Percentiles rank a stretch among this genome's conserved stretches.
Evolutionary conservation across 1,140 invertebrate species (phyloP).

Genomic region (Spodoptera litura): DNA sequence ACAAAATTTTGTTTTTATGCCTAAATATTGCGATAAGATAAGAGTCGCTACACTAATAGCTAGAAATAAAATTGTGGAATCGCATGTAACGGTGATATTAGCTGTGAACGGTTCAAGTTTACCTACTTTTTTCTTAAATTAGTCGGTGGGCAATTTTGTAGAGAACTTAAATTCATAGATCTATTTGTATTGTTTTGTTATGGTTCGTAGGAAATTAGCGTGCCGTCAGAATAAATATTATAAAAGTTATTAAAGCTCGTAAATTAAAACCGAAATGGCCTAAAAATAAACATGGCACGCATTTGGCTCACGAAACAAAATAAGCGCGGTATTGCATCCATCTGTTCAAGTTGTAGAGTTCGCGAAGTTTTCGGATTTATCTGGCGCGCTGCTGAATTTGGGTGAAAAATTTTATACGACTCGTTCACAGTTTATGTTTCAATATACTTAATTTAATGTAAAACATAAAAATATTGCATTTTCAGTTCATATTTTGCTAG

Average conservation of each 20-base stretch:
- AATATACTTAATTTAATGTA: background rate
- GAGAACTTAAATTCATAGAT: conserved; percentile 60
- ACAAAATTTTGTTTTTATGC: conserved; percentile 76
- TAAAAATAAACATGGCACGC: conserved; percentile 27
- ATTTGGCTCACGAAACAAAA: conserved; percentile 39
- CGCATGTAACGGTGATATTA: conserved; percentile 82
- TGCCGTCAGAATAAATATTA: conserved; percentile 26
- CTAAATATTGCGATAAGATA: conserved; percentile 80
- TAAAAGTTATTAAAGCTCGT: conserved; percentile 17
- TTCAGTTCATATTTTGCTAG: too few relatives aligned
- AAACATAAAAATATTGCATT: too few relatives aligned
- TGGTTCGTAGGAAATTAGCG: conserved; percentile 25
- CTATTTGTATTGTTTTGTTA: conserved; percentile 37
- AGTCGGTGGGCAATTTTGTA: conserved; percentile 66
- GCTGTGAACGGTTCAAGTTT: conserved; percentile 77
- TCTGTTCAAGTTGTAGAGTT: conserved; percentile 32
- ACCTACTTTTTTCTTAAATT: conserved; percentile 74
- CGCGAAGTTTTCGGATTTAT: conserved; percentile 34
- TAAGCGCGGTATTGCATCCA: conserved; percentile 39
- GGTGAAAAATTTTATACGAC: conserved; percentile 8
- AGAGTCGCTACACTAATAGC: conserved; percentile 75
- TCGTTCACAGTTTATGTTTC: background rate
- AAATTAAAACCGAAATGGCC: conserved; percentile 20
- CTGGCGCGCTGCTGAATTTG: conserved; percentile 14
- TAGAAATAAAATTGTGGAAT: conserved; percentile 84